These are phyloP conservation scores for Cinara cedri DNA, from an alignment of 2,888 invertebrate species.

Conservation along the genomic window DNA sequence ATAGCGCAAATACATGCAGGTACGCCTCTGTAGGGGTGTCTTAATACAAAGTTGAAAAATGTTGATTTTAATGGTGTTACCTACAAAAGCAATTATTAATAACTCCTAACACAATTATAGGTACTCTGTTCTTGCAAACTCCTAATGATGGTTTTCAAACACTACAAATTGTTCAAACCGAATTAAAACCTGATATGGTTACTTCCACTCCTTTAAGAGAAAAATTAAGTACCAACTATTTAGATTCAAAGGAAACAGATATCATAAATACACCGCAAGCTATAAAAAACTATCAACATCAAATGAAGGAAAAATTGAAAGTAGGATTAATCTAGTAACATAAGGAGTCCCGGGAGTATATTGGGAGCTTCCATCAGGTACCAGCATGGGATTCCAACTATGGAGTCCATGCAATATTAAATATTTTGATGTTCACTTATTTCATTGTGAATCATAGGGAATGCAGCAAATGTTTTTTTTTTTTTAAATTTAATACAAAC, in stretches of 20 bases:
- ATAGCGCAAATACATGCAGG: constrained; percentile 98
- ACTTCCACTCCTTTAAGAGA: constrained; percentile 85
- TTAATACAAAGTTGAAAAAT: constrained; percentile 91
- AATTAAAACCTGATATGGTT: constrained; percentile 63
- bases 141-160: constrained; percentile 64
- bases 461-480: too few species aligned
- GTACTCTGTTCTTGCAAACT: constrained; percentile 77
- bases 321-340: too few species aligned
- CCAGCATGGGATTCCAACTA: too few species aligned
- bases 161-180: constrained; percentile 68
- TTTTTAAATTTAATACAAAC: too few species aligned
- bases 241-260: constrained; percentile 71
- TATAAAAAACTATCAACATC: constrained; percentile 73
- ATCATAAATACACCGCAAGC: constrained; percentile 75
- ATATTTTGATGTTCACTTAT: too few species aligned
- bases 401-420: too few species aligned
- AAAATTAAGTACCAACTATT: constrained; percentile 92
- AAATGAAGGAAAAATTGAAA: constrained; percentile 73
- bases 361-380: too few species aligned
- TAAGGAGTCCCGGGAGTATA: too few species aligned
- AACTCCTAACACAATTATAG: constrained; percentile 90
- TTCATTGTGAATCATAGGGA: too few species aligned
- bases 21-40: constrained; percentile 93
- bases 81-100: constrained; percentile 73
- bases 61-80: constrained; percentile 85